A percentile compares a stretch with the other conserved stretches of the same genome.
These are phyloP conservation scores for Haemorhous mexicanus DNA, from an alignment of 2,113 vertebrate genomes.

Conservation along the genomic window DNA sequence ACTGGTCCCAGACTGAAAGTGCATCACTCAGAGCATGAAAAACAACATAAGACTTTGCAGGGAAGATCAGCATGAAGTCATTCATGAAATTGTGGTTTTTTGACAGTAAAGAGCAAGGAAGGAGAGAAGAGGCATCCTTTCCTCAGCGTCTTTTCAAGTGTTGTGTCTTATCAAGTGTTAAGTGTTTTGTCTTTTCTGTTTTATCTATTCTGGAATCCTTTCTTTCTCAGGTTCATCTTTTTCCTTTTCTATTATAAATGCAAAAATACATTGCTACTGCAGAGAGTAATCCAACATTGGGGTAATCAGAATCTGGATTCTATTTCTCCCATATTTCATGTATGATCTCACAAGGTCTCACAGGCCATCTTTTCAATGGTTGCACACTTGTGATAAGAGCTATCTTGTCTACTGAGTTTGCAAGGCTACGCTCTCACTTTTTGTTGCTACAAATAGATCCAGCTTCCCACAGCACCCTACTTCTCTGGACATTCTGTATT, in stretches of 20 bases:
- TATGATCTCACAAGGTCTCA: background rate
- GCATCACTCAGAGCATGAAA: background rate
- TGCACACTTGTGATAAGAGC: background rate
- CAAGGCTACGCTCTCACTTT: background rate
- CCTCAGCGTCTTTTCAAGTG: background rate
- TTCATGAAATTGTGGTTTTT: background rate
- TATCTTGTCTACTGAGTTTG: background rate
- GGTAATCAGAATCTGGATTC: background rate
- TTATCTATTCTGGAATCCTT: background rate
- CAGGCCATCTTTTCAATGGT: background rate
- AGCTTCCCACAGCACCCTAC: background rate
- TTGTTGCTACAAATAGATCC: rapidly evolving
- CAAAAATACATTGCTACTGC: background rate
- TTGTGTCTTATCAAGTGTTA: background rate
- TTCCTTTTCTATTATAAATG: background rate
- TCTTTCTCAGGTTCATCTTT: background rate
- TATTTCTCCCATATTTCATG: background rate
- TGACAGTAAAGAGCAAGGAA: background rate
- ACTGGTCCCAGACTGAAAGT: background rate
- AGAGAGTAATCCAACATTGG: background rate
- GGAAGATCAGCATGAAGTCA: background rate
- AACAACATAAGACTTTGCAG: background rate
- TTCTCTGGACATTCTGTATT: background rate
- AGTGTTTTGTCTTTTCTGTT: background rate
- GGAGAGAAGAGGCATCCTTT: background rate